Evolutionary conservation across 2,888 invertebrate genomes (phyloP), one percentile per base, ranked within the genome.

Genomic region (Taphrorychus bicolor): DNA sequence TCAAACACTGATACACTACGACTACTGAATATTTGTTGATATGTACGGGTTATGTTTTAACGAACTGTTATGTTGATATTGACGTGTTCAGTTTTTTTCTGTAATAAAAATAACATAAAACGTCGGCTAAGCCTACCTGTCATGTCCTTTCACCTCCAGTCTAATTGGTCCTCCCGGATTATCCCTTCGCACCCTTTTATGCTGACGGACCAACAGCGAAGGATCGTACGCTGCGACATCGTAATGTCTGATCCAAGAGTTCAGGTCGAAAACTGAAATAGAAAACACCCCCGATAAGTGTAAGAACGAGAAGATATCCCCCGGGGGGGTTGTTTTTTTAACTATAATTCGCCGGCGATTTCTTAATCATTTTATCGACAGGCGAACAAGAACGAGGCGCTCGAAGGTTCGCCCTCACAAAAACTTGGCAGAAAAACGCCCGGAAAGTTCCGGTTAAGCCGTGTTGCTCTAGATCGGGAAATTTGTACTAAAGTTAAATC

Each of bases 241-340:
- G 87, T 90, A 94, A 83, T 93, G 89, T 70, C 88, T 87, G 80
- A 93, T 91, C 84, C 90, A 91, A 72, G 91, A 91, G 78, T 89
- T 90, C 80, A 92, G 84, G 73, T 85, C 83, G 77, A 89, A 83
- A 81, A 89, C 82, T 82, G 76, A 41, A 45, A 45, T 5, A 45
- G 14, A 2, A 5, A 45, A 2, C 17, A 45, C n/a, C n/a, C n/a
- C n/a, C n/a, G n/a, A n/a, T n/a, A n/a, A n/a, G n/a, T n/a, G n/a
- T n/a, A n/a, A n/a, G n/a, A n/a, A n/a, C n/a, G n/a, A n/a, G n/a
- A n/a, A n/a, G n/a, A n/a, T n/a, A n/a, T n/a, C n/a, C n/a, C n/a
- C n/a, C n/a, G n/a, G n/a, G n/a, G n/a, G n/a, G n/a, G n/a, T n/a
- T n/a, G n/a, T n/a, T n/a, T n/a, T n/a, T n/a, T n/a, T n/a, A n/a